Evolutionary conservation across 1,140 invertebrate genomes (phyloP).

Genomic region (Daktulosphaira vitifoliae): DNA sequence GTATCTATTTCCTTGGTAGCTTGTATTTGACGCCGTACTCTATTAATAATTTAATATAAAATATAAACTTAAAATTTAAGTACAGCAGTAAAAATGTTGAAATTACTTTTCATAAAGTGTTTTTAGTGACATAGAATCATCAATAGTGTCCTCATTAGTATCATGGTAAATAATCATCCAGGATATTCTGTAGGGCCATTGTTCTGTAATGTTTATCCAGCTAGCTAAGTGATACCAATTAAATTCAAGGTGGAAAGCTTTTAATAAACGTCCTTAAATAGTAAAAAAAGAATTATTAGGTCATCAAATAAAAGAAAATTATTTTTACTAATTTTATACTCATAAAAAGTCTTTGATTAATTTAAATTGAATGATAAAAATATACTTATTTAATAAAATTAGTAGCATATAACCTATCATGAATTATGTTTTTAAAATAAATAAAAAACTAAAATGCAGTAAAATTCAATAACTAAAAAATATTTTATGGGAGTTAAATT

Average conservation of each 20-base stretch:
- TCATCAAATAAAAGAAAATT: slow-evolving; percentile 1
- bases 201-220: slow-evolving; percentile 97
- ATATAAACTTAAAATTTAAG: too few relatives aligned
- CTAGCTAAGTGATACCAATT: slow-evolving; percentile 95
- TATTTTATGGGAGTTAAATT: too few relatives aligned
- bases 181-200: slow-evolving; percentile 94
- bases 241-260: slow-evolving; percentile 98
- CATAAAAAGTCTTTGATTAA: too few relatives aligned
- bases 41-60: slow-evolving; percentile 42
- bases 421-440: too few relatives aligned
- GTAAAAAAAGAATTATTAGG: too few relatives aligned
- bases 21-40: slow-evolving; percentile 70
- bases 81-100: not conserved
- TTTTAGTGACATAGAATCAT: slow-evolving; percentile 77
- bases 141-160: slow-evolving; percentile 73
- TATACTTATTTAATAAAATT: not conserved
- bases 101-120: slow-evolving; percentile 84
- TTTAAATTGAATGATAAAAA: not conserved
- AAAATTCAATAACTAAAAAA: too few relatives aligned
- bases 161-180: slow-evolving; percentile 96
- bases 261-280: slow-evolving; percentile 77
- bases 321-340: too few relatives aligned
- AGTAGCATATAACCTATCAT: too few relatives aligned
- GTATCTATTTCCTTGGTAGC: slow-evolving; percentile 78
- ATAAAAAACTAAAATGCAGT: too few relatives aligned